These are phyloP conservation scores for Hirtodrosophila trivittata DNA, from an alignment of 2,888 invertebrate species.

Conservation along the genomic window DNA sequence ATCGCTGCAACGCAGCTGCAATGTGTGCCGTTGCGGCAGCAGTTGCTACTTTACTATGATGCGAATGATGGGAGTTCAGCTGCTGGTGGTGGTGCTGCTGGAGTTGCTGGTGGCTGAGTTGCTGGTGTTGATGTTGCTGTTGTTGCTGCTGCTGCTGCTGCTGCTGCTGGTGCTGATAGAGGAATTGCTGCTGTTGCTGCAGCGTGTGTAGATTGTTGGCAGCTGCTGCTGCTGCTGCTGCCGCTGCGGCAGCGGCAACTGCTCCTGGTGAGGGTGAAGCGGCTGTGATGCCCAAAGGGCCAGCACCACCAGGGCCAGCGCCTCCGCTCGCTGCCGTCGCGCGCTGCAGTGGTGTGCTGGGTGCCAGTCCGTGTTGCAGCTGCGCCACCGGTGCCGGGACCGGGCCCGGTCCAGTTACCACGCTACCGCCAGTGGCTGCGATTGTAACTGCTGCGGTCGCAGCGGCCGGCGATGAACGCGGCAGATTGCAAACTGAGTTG, in stretches of 20 bases:
- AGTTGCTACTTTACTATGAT: constrained; percentile 69
- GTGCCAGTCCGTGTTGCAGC: constrained; percentile 74
- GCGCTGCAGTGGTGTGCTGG: constrained; percentile 69
- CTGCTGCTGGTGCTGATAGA: constrained; percentile 54
- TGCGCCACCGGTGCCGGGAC: constrained; percentile 40
- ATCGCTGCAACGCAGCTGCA: constrained; percentile 77
- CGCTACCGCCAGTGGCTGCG: constrained; percentile 68
- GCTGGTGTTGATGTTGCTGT: constrained; percentile 48
- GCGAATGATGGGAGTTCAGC: constrained; percentile 56
- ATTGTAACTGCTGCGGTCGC: constrained; percentile 83
- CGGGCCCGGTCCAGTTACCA: constrained; percentile 50
- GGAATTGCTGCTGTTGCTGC: constrained; percentile 55
- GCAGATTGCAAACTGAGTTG: constrained; percentile 84
- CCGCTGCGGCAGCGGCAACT: constrained; percentile 38
- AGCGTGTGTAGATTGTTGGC: constrained; percentile 37
- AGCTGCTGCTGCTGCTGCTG: constrained; percentile 24
- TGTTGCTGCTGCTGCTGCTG: constrained; percentile 41
- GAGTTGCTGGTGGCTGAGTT: constrained; percentile 33
- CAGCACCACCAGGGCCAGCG: constrained; percentile 51
- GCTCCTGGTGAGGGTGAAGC: constrained; percentile 28
- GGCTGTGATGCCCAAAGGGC: constrained; percentile 42
- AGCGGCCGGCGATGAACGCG: constrained; percentile 84
- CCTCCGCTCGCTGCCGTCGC: constrained; percentile 64
- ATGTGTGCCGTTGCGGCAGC: constrained; percentile 60
- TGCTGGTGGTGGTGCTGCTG: constrained; percentile 45